A percentile compares a stretch with the other conserved stretches of the same genome.
phyloP scores from a whole-genome alignment of 2,113 vertebrate genomes.

The Caloenas nicobarica region DNA sequence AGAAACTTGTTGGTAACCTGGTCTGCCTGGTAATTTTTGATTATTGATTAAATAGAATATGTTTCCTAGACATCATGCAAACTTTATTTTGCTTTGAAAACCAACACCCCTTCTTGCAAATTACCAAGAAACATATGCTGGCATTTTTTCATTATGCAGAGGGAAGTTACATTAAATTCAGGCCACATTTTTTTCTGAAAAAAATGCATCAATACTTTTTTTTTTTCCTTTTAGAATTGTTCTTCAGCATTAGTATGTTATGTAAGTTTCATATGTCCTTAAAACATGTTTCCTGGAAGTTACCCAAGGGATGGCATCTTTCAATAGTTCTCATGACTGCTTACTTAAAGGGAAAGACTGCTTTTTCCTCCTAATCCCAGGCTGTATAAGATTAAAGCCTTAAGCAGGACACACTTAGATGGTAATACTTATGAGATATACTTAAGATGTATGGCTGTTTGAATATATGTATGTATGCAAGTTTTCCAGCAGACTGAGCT shows the following conservation, averaged over 20 bases:
- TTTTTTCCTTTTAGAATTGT: neutral
- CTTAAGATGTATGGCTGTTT: neutral
- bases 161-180: conserved; percentile 18
- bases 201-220: neutral
- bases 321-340: neutral
- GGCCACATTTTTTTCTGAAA: neutral
- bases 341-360: neutral
- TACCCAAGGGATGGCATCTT: neutral
- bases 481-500: neutral
- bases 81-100: neutral
- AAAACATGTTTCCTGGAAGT: neutral
- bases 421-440: neutral
- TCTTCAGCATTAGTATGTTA: neutral
- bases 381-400: neutral
- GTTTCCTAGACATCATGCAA: neutral
- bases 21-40: neutral
- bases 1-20: neutral
- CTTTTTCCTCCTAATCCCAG: neutral
- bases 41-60: neutral
- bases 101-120: neutral
- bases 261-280: neutral
- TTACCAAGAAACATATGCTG: neutral
- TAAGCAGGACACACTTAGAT: neutral
- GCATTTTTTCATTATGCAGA: neutral
- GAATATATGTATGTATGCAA: neutral